Conservation (phyloP, 2,888 invertebrate species). For the Xestia rhomboidea region DNA sequence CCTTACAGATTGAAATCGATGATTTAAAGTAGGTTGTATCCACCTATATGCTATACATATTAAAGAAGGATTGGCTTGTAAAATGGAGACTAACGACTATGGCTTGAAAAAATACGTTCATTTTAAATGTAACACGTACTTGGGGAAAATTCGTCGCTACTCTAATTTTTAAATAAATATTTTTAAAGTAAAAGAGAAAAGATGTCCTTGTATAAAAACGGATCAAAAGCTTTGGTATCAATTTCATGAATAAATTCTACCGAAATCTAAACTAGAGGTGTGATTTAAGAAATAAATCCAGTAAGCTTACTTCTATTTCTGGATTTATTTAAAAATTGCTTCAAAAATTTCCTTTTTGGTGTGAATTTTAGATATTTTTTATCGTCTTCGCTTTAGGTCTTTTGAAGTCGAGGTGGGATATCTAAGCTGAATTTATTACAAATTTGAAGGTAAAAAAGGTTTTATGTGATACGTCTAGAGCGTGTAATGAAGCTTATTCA, state of each 20-base stretch:
- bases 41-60: background rate
- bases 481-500: background rate
- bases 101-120: background rate
- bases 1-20: conserved; percentile 42
- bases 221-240: conserved; percentile 56
- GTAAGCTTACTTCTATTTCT: conserved; percentile 49
- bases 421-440: conserved; percentile 7
- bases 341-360: conserved; percentile 13
- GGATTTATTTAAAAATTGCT: conserved; percentile 45
- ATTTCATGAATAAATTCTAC: conserved; percentile 61
- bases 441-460: background rate
- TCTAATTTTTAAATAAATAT: conserved; percentile 40
- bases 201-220: conserved; percentile 40
- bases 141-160: background rate
- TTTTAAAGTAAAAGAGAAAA: conserved; percentile 41
- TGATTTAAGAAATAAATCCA: conserved; percentile 54
- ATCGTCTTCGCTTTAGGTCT: conserved; percentile 9
- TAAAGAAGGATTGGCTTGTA: background rate
- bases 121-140: conserved; percentile 26
- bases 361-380: conserved; percentile 18
- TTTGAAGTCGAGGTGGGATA: background rate
- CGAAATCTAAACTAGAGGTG: conserved; percentile 42
- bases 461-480: background rate
- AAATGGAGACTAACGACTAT: background rate
- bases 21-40: conserved; percentile 28